Percentiles rank a stretch among this genome's conserved stretches.
Evolutionary conservation across 2,888 invertebrate genomes (phyloP).

Genomic region (Sarcophaga carnaria): DNA sequence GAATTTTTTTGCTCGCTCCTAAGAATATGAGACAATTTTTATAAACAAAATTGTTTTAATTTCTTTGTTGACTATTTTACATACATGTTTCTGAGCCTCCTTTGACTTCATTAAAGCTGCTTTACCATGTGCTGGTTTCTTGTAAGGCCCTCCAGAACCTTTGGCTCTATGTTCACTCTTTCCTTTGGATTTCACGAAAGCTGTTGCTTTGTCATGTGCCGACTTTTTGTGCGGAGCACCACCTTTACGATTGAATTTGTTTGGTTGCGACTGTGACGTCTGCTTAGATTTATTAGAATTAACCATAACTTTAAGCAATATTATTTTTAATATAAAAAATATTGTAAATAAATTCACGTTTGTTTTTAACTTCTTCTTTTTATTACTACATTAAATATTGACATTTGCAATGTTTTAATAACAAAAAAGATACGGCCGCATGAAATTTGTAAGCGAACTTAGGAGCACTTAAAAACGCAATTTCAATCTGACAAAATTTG

Average conservation of each 20-base stretch:
- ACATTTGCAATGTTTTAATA: no score
- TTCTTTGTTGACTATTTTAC: background rate
- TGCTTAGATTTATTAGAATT: background rate
- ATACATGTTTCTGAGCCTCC: conserved; percentile 46
- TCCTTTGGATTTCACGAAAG: background rate
- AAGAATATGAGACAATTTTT: background rate
- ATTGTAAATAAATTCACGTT: background rate
- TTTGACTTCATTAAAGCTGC: conserved; percentile 20
- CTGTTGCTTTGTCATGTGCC: background rate
- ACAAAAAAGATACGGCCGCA: no score
- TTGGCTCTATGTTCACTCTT: background rate
- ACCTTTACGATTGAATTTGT: background rate
- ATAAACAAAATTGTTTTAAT: background rate
- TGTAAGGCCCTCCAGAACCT: conserved; percentile 8
- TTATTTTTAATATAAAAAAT: background rate
- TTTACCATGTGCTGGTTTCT: conserved; percentile 46
- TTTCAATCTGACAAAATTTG: no score
- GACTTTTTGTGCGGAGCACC: background rate
- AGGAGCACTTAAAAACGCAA: no score
- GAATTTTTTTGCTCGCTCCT: conserved; percentile 64
- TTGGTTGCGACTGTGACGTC: background rate
- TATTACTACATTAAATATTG: no score
- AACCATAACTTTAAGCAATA: background rate
- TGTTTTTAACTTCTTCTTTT: background rate
- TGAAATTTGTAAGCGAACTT: no score